phyloP scores from a whole-genome alignment of 2,113 vertebrate genomes.

The Atrichornis clamosus region DNA sequence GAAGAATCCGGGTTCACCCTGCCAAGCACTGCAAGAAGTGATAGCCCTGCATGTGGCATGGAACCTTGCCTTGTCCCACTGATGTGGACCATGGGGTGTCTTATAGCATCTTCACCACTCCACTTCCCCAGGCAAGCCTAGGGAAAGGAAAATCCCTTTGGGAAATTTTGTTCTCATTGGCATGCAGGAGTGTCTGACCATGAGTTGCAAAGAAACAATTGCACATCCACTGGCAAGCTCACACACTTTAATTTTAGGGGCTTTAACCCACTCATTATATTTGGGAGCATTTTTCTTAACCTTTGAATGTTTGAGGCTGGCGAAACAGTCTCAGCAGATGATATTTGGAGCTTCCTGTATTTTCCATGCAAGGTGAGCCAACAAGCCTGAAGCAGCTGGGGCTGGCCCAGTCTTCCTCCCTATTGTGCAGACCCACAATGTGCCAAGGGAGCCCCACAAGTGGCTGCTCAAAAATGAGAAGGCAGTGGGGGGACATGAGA shows the following conservation, averaged over 20 bases:
- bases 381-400: not conserved
- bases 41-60: rapidly evolving
- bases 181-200: not conserved
- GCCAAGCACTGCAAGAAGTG: rapidly evolving
- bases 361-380: slow-evolving; percentile 2
- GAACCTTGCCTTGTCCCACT: rapidly evolving
- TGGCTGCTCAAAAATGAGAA: not conserved
- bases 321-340: not conserved
- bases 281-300: not conserved
- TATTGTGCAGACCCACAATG: not conserved
- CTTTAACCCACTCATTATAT: not conserved
- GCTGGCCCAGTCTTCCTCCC: not conserved
- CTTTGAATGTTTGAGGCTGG: not conserved
- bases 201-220: not conserved
- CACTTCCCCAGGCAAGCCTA: not conserved
- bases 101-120: not conserved
- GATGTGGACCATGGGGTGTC: not conserved
- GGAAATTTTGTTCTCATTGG: not conserved
- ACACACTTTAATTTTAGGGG: not conserved
- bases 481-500: not conserved
- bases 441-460: not conserved
- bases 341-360: not conserved
- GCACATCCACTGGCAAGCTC: not conserved
- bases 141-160: not conserved
- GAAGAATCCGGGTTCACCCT: not conserved